Base-by-base conservation (phyloP, 2,888 invertebrate species). In the Lasioglossum villosulum region DNA sequence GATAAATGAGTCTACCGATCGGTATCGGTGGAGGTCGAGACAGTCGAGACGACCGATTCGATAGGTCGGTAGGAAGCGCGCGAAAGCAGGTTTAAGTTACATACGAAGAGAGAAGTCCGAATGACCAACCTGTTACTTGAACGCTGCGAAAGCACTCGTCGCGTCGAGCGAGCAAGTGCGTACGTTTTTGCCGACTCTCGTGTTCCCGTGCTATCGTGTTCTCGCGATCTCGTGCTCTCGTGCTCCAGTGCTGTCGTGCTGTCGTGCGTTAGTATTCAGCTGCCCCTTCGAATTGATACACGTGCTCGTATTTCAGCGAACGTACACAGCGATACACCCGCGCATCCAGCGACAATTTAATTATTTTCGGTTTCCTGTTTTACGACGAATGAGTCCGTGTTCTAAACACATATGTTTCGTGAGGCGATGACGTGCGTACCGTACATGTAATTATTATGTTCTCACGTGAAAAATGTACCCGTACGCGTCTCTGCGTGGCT, bases 41-140 rank as follows among this genome's bases (percentile, higher is more conserved):
- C 16, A 63, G 19, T 56, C 56, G 56, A n/a, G n/a, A 56, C 56
- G 56, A 56, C n/a, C 34, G 63, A 79, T 79, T 42, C 72, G 23
- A 19, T n/a, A 16, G n/a, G 19, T 63, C 48, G 59, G 23, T 74
- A 23, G 68, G 72, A 66, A 84, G 76, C 66, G 82, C 84, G 80
- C 84, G 80, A 78, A 78, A 84, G 76, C 78, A 27, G 71, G 76
- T 78, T 84, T 87, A 89, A 90, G 16, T 63, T 63, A n/a, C n/a
- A n/a, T 56, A 19, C 30, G 63, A 63, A 63, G 37, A 23, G 80
- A 80, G 79, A 86, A 87, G 84, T 68, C 84, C 86, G 89, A 91
- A 93, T 92, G 92, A 93, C 94, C 94, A 94, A 94, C 94, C 94
- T 94, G 93, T 94, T 95, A 94, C 93, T 94, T 86, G 83, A 72